Evolutionary conservation across 37 sponge, comb jelly and placozoan species (phyloP), one percentile per base, ranked within the genome.

Genomic region (Cladorhizidae sp.): DNA sequence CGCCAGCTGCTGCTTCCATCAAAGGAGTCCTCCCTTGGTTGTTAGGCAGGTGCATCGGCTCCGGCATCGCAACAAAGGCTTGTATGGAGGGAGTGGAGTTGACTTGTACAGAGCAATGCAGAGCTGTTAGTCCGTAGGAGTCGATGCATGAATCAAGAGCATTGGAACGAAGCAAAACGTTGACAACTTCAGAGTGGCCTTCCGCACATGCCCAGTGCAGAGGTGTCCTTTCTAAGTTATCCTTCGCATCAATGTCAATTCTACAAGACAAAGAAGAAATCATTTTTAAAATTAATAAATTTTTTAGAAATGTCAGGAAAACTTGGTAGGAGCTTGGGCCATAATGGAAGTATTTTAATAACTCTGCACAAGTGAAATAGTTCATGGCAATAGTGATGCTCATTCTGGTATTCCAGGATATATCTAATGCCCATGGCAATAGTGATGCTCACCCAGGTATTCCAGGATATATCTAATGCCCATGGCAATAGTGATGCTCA

Each of bases 71-170:
- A 0, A 39, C 59, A 50, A 93, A 75, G 17, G 63, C 78, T n/a
- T 59, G 26, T 21, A 93, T 69, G 9, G 49, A 57, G 17, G 45
- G 36, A 14, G 51, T 25, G 18, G 88, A 76, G 51, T 70, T 82
- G n/a, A 28, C 40, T 80, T 82, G 75, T 25, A 94, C 88, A 49
- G 95, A 85, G 62, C 78, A 90, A 78, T 94, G 95, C 2, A 94
- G 87, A 20, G 95, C 75, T 65, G 91, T 82, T 39, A 78, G 75
- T 2, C 88, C 88, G 5, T 83, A 41, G 6, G 31, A n/a, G 75
- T 94, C 95, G 45, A 80, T 37, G 31, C 64, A 56, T 14, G 83
- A 78, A 40, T 94, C 95, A 35, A 87, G 40, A 17, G 91, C 95
- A 49, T 67, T 52, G 42, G 23, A 35, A 22, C 67, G 42, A 28